Conservation (phyloP, 2,797 vertebrate species). For the Hypotaenidia okinawae region DNA sequence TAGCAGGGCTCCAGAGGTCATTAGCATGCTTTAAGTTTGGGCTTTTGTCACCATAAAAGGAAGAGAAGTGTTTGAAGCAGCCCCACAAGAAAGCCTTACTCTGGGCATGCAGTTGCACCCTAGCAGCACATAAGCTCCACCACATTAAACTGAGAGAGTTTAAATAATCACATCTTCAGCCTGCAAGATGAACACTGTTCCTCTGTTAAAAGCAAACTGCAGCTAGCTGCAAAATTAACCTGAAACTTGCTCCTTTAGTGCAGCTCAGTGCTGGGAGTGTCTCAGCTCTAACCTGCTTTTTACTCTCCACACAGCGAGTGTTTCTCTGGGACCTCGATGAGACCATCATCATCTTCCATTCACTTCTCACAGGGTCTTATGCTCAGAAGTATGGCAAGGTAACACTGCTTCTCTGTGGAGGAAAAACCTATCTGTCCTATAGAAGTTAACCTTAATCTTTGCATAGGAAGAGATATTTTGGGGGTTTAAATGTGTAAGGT, state of each 20-base stretch:
- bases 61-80: neutral
- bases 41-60: neutral
- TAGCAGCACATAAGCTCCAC: neutral
- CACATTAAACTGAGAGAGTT: neutral
- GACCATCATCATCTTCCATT: conserved; percentile 99
- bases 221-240: neutral
- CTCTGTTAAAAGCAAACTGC: neutral
- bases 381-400: conserved; percentile 99
- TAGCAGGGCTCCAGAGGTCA: neutral
- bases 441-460: neutral
- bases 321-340: conserved; percentile 99
- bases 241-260: neutral
- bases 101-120: neutral
- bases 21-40: neutral
- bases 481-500: neutral
- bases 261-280: neutral
- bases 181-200: neutral
- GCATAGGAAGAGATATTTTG: neutral
- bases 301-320: conserved; percentile 82
- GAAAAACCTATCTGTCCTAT: neutral
- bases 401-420: neutral
- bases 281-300: neutral
- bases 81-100: neutral
- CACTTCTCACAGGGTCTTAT: conserved; percentile 95
- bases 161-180: neutral